Conservation (phyloP, 2,113 vertebrate genomes). For the Limanda limanda region DNA sequence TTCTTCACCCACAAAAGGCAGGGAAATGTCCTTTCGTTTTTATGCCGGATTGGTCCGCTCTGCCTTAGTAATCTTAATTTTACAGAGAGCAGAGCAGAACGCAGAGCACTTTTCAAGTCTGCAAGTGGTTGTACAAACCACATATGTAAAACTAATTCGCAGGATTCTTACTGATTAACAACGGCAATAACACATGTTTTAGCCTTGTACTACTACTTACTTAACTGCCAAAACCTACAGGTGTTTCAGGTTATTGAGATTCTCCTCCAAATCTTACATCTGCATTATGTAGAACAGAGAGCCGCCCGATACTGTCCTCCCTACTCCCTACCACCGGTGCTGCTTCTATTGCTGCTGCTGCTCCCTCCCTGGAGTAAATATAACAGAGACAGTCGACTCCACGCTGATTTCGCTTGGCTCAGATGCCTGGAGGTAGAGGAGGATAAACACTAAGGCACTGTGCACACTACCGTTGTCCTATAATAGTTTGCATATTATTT, state of each 20-base stretch:
- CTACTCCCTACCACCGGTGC: not conserved
- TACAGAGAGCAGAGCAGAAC: not conserved
- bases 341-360: constrained; percentile 9
- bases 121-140: not conserved
- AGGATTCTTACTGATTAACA: constrained; percentile 6
- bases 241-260: constrained; percentile 15
- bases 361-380: constrained; percentile 57
- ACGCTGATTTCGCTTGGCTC: constrained; percentile 51
- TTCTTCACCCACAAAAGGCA: constrained; percentile 14
- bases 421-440: constrained; percentile 20
- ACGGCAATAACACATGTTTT: not conserved
- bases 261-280: not conserved
- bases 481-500: not conserved
- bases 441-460: constrained; percentile 10
- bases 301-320: constrained; percentile 20
- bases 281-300: not conserved
- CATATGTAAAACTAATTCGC: not conserved
- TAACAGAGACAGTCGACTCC: constrained; percentile 61
- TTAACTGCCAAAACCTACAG: constrained; percentile 6
- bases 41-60: constrained; percentile 10
- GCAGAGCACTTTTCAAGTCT: not conserved
- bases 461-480: not conserved
- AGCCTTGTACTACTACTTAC: not conserved
- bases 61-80: constrained; percentile 13
- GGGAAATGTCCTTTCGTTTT: constrained; percentile 1